Conservation (phyloP, 2,888 invertebrate genomes). For the Acronicta leporina region DNA sequence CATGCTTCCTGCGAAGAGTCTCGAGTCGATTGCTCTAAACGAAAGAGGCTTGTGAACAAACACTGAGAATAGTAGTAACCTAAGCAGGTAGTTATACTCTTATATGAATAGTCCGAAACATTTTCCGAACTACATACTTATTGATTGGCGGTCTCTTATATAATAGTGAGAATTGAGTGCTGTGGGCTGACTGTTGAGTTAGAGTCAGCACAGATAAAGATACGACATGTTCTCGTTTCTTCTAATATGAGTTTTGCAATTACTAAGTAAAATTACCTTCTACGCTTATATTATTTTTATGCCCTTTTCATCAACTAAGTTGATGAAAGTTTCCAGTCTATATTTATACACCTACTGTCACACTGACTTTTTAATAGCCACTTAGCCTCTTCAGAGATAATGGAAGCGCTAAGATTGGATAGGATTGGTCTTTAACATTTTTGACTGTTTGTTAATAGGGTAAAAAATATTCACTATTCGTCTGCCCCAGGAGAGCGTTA, state of each 20-base stretch:
- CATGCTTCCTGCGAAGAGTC: slow-evolving; percentile 62
- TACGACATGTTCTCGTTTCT: slow-evolving; percentile 37
- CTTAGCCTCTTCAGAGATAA: no score
- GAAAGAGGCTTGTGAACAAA: slow-evolving; percentile 61
- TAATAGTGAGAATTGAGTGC: neutral
- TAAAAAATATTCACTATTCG: no score
- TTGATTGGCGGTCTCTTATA: slow-evolving; percentile 9
- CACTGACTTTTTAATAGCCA: no score
- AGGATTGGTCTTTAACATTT: no score
- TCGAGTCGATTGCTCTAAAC: slow-evolving; percentile 68
- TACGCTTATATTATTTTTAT: no score
- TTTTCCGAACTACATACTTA: slow-evolving; percentile 19
- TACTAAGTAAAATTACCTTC: neutral
- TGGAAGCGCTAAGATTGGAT: no score
- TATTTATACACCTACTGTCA: no score
- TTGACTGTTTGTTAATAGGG: no score
- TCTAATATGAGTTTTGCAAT: slow-evolving; percentile 34
- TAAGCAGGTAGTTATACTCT: slow-evolving; percentile 60
- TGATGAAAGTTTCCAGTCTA: no score
- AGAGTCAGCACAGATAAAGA: neutral
- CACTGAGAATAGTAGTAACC: slow-evolving; percentile 54
- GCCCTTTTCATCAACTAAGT: no score
- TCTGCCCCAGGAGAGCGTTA: no score
- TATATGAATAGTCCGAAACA: slow-evolving; percentile 44
- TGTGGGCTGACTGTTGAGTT: slow-evolving; percentile 14